A percentile compares a stretch with the other conserved stretches of the same genome.
These are phyloP conservation scores for Aplysina aerophoba DNA, from an alignment of 37 sponge, comb jelly and placozoan species.

Conservation along the genomic window DNA sequence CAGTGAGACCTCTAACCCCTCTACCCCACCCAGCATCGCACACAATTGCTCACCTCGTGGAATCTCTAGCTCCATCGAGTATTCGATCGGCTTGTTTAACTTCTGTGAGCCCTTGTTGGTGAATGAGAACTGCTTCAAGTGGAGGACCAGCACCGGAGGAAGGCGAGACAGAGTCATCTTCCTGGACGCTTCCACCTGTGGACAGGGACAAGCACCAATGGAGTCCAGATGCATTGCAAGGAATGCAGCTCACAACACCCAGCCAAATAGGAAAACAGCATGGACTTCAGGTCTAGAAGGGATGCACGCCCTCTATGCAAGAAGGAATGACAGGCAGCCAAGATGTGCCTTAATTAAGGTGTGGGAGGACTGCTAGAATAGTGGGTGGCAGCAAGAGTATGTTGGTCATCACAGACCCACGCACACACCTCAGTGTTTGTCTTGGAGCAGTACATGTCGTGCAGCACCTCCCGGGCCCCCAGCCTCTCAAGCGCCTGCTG, in stretches of 20 bases:
- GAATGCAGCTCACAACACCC: no score
- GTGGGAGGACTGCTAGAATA: no score
- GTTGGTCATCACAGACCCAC: background rate
- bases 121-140: conserved; percentile 92
- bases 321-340: no score
- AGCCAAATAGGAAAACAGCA: no score
- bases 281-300: background rate
- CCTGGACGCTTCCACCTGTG: conserved; percentile 78
- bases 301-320: no score
- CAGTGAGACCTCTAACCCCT: background rate
- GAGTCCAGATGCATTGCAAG: no score
- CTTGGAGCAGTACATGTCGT: conserved; percentile 31
- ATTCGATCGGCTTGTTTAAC: conserved; percentile 69
- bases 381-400: no score
- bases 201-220: no score
- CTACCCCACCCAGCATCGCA: background rate
- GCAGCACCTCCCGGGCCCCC: conserved; percentile 63
- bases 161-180: conserved; percentile 72
- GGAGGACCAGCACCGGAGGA: conserved; percentile 88
- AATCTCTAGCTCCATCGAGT: conserved; percentile 68
- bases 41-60: conserved; percentile 54
- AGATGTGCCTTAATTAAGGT: no score
- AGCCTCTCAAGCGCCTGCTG: conserved; percentile 74
- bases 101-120: conserved; percentile 77
- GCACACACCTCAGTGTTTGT: conserved; percentile 19